Evolutionary conservation across 1,140 invertebrate species (phyloP), one percentile per base, ranked within the genome.

Genomic region (Hypothenemus hampei): DNA sequence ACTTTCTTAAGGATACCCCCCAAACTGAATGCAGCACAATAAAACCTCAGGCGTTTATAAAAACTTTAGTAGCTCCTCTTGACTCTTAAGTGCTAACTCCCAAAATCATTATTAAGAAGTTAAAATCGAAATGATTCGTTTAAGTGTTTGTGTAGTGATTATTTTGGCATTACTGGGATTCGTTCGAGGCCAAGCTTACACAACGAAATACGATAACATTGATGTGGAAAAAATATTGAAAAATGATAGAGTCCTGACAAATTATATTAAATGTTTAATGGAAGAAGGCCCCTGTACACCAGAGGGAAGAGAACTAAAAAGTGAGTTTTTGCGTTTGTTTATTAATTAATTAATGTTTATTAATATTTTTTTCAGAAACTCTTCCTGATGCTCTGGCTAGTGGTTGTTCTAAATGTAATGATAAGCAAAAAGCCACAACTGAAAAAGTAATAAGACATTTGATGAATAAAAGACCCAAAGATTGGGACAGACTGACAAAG

Each of bases 211-310:
- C 54, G 84, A 87, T 64, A 76, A 75, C 57, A 70, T 86, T 15
- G 77, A 86, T 60, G 69, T 87, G 2, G 77, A 83, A 24, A 76
- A 74, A 46, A 78, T 86, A 26, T 67, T 87, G 22, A 61, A 65
- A 21, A 87, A 86, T 63, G 70, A 78, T 11, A 74, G 84, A 21
- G 71, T 86, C 2, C 69, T 87, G 35, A 72, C 69, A 1, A 79
- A 78, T 61, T 86, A 86, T 54, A 75, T 85, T 8, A 81, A 80
- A 45, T 87, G 85, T 51, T 65, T 86, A 61, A 63, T 86, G 62
- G 80, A 83, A 0, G 78, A 82, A 54, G 84, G 83, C n/a, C 74
- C 81, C 0, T 87, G 85, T 57, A 83, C 84, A 1, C 66, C 80
- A 0, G 84, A 86, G 61, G 81, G 82, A 0, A 78, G 81, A 8